A percentile compares a stretch with the other conserved stretches of the same genome.
Conservation (phyloP, 2,113 vertebrate species). For the Symphodus melops region DNA sequence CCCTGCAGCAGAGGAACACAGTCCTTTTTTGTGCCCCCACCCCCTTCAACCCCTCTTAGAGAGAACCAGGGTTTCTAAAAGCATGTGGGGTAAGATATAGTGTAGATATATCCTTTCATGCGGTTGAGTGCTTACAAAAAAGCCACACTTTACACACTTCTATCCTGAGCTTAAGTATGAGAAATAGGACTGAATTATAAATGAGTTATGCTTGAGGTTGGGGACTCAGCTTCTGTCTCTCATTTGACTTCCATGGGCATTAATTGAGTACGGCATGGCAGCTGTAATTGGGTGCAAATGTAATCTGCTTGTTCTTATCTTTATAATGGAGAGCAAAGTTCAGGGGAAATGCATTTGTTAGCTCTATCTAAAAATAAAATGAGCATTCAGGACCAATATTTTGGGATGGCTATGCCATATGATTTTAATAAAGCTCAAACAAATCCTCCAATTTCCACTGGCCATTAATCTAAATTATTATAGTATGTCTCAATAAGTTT, state of each 20-base stretch:
- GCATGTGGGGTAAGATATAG: constrained; percentile 36
- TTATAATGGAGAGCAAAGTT: constrained; percentile 59
- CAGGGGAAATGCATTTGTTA: constrained; percentile 23
- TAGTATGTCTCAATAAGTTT: constrained; percentile 15
- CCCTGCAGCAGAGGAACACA: constrained; percentile 56
- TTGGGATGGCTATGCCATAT: neutral
- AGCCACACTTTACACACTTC: constrained; percentile 47
- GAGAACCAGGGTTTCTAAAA: constrained; percentile 59
- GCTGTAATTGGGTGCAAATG: constrained; percentile 63
- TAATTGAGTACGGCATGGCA: constrained; percentile 56
- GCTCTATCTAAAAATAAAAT: constrained; percentile 17
- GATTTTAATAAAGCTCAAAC: neutral
- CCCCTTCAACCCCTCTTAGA: neutral
- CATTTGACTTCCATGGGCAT: constrained; percentile 59
- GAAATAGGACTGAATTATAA: constrained; percentile 73
- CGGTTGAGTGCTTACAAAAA: constrained; percentile 49
- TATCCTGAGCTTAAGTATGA: constrained; percentile 63
- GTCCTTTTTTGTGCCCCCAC: constrained; percentile 18
- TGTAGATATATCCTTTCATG: constrained; percentile 52
- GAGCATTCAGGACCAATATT: constrained; percentile 9
- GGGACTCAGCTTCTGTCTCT: constrained; percentile 54
- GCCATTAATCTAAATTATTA: neutral
- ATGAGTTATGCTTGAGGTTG: constrained; percentile 59
- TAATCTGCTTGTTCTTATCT: constrained; percentile 46
- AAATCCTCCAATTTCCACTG: neutral